Evolutionary conservation across 1,140 invertebrate species (phyloP), one percentile per base, ranked within the genome.

Genomic region (Ctenoplectra terminalis): DNA sequence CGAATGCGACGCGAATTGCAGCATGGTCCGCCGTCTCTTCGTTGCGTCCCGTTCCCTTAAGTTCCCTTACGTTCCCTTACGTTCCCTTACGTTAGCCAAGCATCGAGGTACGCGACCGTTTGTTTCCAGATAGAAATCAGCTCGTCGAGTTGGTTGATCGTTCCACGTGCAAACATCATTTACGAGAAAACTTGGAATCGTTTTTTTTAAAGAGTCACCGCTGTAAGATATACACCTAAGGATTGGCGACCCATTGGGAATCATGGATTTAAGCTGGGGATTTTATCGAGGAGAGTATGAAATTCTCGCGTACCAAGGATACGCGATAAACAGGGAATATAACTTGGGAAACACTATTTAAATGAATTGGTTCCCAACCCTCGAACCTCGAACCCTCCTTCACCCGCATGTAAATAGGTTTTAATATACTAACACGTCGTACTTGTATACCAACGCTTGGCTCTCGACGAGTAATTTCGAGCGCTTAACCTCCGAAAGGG

Each of bases 391-490:
- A 46, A 63, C 34, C 60, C 66, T 70, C 82, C 82, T 26, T 26
- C 72, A n/a, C 61, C 60, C 81, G 67, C 81, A 70, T 67, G 78
- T 83, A 87, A 90, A 90, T 85, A 88, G 79, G 58, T 87, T 88
- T 88, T 90, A 85, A 91, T 89, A 86, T 85, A 88, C 87, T 84
- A 72, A 83, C 81, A 73, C 84, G 60, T 84, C 73, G 69, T 83
- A 56, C 61, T 58, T 48, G 61, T 72, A 75, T 60, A 72, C 60
- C 71, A 76, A 81, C 79, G 79, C 83, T 83, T 70, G 80, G 67
- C 82, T 81, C 67, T 74, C 75, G n/a, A 80, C 63, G 83, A 89
- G 88, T 83, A 90, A 91, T 91, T 91, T 88, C 77, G 82, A 61
- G 67, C 86, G 81, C 84, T 89, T 84, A 88, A 87, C 74, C 77